phyloP scores from a whole-genome alignment of 2,888 invertebrate species.

The Isoperla grammatica region DNA sequence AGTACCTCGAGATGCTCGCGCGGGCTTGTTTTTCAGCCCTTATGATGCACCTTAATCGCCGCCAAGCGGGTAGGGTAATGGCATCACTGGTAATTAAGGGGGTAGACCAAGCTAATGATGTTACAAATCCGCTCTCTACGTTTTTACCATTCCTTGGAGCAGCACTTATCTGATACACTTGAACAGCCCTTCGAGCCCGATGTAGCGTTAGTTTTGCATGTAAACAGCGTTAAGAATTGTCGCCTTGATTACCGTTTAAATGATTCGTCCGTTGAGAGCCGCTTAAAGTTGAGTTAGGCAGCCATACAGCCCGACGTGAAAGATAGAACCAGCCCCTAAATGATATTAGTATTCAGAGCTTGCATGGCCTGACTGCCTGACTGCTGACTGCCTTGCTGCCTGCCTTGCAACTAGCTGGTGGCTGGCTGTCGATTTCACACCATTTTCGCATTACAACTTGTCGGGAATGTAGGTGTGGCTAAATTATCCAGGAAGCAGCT shows the following conservation, averaged over 20 bases:
- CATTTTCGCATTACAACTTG: slow-evolving; percentile 10
- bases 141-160: slow-evolving; percentile 7
- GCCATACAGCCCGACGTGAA: too few relatives aligned
- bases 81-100: slow-evolving; percentile 16
- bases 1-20: too few relatives aligned
- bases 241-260: slow-evolving; percentile 7
- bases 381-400: not conserved
- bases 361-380: not conserved
- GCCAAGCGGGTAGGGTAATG: slow-evolving; percentile 12
- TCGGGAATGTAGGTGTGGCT: slow-evolving; percentile 10
- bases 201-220: not conserved
- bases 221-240: not conserved
- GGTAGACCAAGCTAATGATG: slow-evolving; percentile 14
- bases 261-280: slow-evolving; percentile 9
- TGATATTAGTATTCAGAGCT: too few relatives aligned
- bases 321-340: too few relatives aligned
- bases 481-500: slow-evolving; percentile 4
- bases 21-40: too few relatives aligned
- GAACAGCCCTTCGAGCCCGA: too few relatives aligned
- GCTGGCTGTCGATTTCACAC: slow-evolving; percentile 1
- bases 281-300: too few relatives aligned
- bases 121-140: slow-evolving; percentile 14
- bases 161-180: slow-evolving; percentile 6
- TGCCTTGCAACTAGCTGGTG: not conserved
- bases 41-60: slow-evolving; percentile 1